phyloP scores from a whole-genome alignment of 2,113 vertebrate genomes.

The Vulpes lagopus region DNA sequence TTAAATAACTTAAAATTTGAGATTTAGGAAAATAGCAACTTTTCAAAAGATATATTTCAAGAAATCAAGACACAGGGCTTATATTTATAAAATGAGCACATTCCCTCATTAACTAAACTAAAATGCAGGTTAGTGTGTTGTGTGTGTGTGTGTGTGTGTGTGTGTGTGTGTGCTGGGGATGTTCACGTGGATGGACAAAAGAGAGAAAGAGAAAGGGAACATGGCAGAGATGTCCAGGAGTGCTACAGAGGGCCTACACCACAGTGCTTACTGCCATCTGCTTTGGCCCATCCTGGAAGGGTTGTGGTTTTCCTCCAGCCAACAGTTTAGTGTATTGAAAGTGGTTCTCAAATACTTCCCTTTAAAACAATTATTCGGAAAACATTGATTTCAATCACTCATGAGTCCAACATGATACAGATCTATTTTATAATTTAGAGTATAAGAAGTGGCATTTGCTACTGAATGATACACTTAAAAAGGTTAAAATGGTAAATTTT shows the following conservation, averaged over 20 bases:
- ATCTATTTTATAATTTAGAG: conserved; percentile 6
- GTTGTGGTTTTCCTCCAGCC: background rate
- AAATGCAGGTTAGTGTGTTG: background rate
- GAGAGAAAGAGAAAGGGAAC: background rate
- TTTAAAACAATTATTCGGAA: background rate
- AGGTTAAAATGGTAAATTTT: background rate
- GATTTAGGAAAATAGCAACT: background rate
- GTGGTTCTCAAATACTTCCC: background rate
- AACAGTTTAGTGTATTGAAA: background rate
- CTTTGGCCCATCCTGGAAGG: background rate
- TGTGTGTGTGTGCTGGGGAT: background rate
- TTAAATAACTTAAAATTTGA: conserved; percentile 2
- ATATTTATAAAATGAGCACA: background rate
- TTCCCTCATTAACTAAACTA: background rate
- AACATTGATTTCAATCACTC: background rate
- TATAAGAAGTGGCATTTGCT: background rate
- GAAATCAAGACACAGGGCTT: background rate
- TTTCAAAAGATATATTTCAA: background rate
- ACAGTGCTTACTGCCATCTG: background rate
- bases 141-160: background rate
- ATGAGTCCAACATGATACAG: background rate
- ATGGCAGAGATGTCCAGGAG: background rate
- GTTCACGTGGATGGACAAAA: background rate
- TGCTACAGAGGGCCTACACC: background rate
- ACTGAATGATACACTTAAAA: background rate